Conservation (phyloP, 2,888 invertebrate genomes). For the Caenorhabditis sp. region DNA sequence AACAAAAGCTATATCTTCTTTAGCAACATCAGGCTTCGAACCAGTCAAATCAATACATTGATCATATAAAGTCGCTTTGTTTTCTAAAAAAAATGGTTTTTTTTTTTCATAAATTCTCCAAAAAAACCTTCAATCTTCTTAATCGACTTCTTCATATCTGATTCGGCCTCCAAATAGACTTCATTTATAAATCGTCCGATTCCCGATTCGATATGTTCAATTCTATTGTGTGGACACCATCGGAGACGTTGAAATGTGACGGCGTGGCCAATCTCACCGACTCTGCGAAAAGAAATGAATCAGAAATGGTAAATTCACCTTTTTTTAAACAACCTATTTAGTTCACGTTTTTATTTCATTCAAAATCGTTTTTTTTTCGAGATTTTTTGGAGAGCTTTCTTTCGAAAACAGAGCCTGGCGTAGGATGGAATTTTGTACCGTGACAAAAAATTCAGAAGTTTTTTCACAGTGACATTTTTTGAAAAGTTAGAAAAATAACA, state of each 20-base stretch:
- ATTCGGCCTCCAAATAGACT: not conserved
- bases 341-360: too few relatives aligned
- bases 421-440: too few relatives aligned
- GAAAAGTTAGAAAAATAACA: too few relatives aligned
- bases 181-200: not conserved
- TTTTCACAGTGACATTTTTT: too few relatives aligned
- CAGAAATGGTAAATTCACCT: too few relatives aligned
- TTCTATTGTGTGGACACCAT: not conserved
- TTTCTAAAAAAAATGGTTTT: not conserved
- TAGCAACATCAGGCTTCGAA: constrained; percentile 11
- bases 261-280: not conserved
- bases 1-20: constrained; percentile 35
- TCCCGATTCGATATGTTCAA: not conserved
- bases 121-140: not conserved
- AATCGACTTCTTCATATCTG: not conserved
- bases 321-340: too few relatives aligned
- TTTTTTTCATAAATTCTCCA: not conserved
- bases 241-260: not conserved
- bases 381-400: too few relatives aligned
- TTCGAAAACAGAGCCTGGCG: too few relatives aligned
- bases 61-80: not conserved
- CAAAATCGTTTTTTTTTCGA: too few relatives aligned
- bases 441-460: too few relatives aligned
- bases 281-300: not conserved
- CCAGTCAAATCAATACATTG: constrained; percentile 2